These are phyloP conservation scores for Zelleria hepariella DNA, from an alignment of 2,888 invertebrate genomes.

Conservation along the genomic window DNA sequence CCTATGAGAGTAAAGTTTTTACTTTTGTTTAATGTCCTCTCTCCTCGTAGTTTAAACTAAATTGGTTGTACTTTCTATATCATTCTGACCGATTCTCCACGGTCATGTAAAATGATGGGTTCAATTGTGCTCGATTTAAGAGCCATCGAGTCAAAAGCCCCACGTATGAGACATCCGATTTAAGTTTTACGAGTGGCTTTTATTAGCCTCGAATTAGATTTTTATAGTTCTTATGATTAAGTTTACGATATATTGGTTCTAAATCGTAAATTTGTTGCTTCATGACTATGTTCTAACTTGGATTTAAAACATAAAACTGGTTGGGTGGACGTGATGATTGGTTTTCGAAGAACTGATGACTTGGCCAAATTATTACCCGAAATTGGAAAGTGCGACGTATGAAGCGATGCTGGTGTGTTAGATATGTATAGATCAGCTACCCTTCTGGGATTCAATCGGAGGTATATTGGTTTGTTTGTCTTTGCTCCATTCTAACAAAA, in stretches of 20 bases:
- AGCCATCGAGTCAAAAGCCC: slow-evolving; percentile 51
- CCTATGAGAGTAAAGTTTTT: not conserved
- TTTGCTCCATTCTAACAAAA: too few relatives aligned
- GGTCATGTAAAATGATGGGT: slow-evolving; percentile 47
- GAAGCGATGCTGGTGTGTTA: too few relatives aligned
- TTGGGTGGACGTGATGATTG: not conserved
- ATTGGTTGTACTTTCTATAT: slow-evolving; percentile 1
- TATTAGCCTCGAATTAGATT: slow-evolving; percentile 64
- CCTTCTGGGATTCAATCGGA: too few relatives aligned
- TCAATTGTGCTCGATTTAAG: slow-evolving; percentile 61
- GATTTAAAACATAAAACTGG: not conserved
- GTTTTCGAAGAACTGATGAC: not conserved
- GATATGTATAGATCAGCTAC: too few relatives aligned
- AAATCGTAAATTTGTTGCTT: slow-evolving; percentile 14
- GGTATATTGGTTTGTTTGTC: too few relatives aligned
- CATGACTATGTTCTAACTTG: not conserved
- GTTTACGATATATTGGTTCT: slow-evolving; percentile 46
- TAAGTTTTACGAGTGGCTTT: slow-evolving; percentile 59
- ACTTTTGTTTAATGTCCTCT: not conserved
- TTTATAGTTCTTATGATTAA: slow-evolving; percentile 59
- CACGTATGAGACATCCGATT: slow-evolving; percentile 50
- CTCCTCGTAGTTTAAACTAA: not conserved
- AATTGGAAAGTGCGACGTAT: too few relatives aligned
- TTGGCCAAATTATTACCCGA: too few relatives aligned
- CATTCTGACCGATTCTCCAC: slow-evolving; percentile 51